Conservation (phyloP, 2,888 invertebrate species). For the Noctua janthe region DNA sequence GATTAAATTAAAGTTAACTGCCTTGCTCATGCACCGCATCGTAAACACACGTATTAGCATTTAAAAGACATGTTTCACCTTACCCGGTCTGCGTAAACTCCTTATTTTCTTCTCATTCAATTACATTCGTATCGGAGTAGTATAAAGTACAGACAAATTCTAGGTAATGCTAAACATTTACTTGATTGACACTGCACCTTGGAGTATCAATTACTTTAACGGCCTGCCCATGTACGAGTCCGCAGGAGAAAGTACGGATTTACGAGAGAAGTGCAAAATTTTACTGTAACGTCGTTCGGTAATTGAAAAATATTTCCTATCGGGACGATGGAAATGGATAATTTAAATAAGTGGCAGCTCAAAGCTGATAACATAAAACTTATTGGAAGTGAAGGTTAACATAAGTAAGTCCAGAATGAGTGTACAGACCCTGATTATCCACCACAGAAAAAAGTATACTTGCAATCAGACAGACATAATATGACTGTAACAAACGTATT, state of each 20-base stretch:
- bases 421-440: neutral
- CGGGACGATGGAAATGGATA: slow-evolving; percentile 27
- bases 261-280: slow-evolving; percentile 69
- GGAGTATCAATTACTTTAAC: slow-evolving; percentile 72
- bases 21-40: slow-evolving; percentile 5
- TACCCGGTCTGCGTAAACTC: slow-evolving; percentile 23
- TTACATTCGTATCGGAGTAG: slow-evolving; percentile 34
- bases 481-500: neutral
- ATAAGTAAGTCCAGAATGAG: neutral
- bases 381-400: slow-evolving; percentile 6
- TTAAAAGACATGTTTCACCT: slow-evolving; percentile 23
- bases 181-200: slow-evolving; percentile 73
- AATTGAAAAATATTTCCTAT: slow-evolving; percentile 62
- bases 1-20: slow-evolving; percentile 5
- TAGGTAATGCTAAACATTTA: slow-evolving; percentile 65
- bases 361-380: slow-evolving; percentile 18
- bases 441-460: neutral
- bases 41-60: slow-evolving; percentile 22
- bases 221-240: slow-evolving; percentile 64
- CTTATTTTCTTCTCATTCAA: slow-evolving; percentile 49
- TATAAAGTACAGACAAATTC: slow-evolving; percentile 60
- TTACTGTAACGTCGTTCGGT: slow-evolving; percentile 57
- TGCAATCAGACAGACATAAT: neutral
- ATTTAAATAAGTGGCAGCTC: slow-evolving; percentile 27
- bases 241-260: slow-evolving; percentile 68